Percentiles rank a stretch among this genome's conserved stretches.
These are phyloP conservation scores for Sycophaga agraensis DNA, from an alignment of 1,140 invertebrate species.

Conservation along the genomic window DNA sequence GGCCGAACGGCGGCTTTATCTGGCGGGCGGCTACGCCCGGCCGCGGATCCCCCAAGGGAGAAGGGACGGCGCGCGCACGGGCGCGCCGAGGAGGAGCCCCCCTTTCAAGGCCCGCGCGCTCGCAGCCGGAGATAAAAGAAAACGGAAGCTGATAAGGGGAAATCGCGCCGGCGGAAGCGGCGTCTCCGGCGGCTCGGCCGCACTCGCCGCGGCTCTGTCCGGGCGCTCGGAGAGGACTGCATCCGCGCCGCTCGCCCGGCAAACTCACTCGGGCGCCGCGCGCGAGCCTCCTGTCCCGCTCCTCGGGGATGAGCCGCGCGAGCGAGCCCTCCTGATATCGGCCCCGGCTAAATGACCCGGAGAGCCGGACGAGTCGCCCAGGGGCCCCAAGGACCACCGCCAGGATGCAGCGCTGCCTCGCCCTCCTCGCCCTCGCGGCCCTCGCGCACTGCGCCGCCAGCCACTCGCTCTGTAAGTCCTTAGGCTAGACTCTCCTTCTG, in stretches of 20 bases:
- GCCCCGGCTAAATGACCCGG: conserved; percentile 15
- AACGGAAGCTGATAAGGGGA: conserved; percentile 50
- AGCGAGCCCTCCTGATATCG: no score
- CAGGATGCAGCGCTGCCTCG: conserved; percentile 8
- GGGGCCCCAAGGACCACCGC: conserved; percentile 18
- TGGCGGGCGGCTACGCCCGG: no score
- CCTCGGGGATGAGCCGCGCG: no score
- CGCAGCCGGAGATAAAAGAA: conserved; percentile 38
- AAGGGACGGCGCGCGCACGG: not conserved
- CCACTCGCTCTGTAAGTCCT: conserved; percentile 8
- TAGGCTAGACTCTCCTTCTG: no score
- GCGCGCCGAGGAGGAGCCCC: not conserved
- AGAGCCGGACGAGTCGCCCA: not conserved
- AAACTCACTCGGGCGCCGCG: conserved; percentile 24
- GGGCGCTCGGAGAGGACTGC: no score
- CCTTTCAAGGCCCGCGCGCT: conserved; percentile 40
- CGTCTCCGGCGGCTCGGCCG: conserved; percentile 43
- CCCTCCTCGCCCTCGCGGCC: not conserved
- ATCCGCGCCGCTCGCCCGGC: no score
- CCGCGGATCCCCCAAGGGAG: no score
- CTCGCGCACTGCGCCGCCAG: not conserved
- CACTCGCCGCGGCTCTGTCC: not conserved
- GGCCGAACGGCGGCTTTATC: no score
- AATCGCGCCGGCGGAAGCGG: conserved; percentile 46
- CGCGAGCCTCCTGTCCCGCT: conserved; percentile 26